phyloP scores from a whole-genome alignment of 2,888 invertebrate species.

The Nasonovia ribisnigri region DNA sequence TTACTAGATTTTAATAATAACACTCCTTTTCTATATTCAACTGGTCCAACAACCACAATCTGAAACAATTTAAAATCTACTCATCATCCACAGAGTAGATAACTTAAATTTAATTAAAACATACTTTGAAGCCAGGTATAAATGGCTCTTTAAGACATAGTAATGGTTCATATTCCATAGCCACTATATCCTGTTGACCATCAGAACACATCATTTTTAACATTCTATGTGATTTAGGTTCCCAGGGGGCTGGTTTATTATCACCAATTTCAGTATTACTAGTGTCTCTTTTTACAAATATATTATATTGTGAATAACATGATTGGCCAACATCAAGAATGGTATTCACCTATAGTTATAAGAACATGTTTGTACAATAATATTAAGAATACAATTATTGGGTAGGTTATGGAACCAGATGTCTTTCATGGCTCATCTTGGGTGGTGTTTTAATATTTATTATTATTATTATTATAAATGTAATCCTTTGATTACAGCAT shows the following conservation, averaged over 20 bases:
- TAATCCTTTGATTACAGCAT: background rate
- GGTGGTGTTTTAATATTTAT: background rate
- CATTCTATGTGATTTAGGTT: conserved; percentile 66
- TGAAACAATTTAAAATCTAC: conserved; percentile 70
- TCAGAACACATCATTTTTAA: conserved; percentile 68
- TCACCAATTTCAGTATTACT: conserved; percentile 66
- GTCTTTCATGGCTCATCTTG: background rate
- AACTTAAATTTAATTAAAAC: conserved; percentile 24
- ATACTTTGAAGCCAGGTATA: conserved; percentile 69
- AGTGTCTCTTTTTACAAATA: conserved; percentile 66
- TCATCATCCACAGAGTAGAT: background rate
- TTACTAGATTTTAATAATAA: conserved; percentile 71
- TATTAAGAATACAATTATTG: background rate
- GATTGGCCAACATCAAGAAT: conserved; percentile 68
- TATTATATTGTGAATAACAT: conserved; percentile 68
- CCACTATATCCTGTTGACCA: conserved; percentile 67
- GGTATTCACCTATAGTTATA: conserved; percentile 66
- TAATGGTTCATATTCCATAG: conserved; percentile 68
- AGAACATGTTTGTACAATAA: background rate
- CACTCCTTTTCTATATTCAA: conserved; percentile 72
- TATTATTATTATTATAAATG: background rate
- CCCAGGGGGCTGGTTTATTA: conserved; percentile 65
- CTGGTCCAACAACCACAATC: conserved; percentile 71
- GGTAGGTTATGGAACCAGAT: background rate
- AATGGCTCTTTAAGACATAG: conserved; percentile 67